phyloP scores from a whole-genome alignment of 2,797 vertebrate genomes.

The Sebastes iracundus region DNA sequence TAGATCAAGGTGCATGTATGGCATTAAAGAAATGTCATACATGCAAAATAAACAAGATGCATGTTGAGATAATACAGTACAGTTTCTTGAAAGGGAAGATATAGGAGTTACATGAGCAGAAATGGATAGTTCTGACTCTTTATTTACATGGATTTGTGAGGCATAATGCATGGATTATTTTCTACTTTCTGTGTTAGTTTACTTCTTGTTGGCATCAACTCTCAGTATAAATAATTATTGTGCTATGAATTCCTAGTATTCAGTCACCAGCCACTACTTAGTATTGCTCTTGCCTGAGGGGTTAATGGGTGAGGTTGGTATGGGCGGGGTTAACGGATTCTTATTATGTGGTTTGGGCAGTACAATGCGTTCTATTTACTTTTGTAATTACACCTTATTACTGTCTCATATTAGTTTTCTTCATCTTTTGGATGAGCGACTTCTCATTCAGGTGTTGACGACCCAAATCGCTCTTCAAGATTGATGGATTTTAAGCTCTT shows the following conservation, averaged over 20 bases:
- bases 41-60: not conserved
- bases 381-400: not conserved
- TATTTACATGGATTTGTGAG: not conserved
- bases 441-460: not conserved
- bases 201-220: not conserved
- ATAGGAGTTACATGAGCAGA: not conserved
- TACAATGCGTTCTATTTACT: constrained; percentile 1
- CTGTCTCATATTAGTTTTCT: not conserved
- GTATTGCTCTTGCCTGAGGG: constrained; percentile 2
- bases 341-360: constrained; percentile 13
- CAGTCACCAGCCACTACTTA: not conserved
- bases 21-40: not conserved
- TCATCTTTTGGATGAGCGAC: not conserved
- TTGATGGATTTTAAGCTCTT: not conserved
- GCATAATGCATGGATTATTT: not conserved
- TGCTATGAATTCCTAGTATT: constrained; percentile 5
- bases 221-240: not conserved
- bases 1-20: not conserved
- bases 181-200: not conserved
- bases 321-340: not conserved
- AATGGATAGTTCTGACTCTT: not conserved
- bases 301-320: not conserved
- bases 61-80: not conserved
- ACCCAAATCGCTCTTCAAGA: not conserved
- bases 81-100: not conserved